Percentiles rank a stretch among this genome's conserved stretches.
Evolutionary conservation across 2,797 vertebrate genomes (phyloP).

Genomic region (Malacoraja senta): DNA sequence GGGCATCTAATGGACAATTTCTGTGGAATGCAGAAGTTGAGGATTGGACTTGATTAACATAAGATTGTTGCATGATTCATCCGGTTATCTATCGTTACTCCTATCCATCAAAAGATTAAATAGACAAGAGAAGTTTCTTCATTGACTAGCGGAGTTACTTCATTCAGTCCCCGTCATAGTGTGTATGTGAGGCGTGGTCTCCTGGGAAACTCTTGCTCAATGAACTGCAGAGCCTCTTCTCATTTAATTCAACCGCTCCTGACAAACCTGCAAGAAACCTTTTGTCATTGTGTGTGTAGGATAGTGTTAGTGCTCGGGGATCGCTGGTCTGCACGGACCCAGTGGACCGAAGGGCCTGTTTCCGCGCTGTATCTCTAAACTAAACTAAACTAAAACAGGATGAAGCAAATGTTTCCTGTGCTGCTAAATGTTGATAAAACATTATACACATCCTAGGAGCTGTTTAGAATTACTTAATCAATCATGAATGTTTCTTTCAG

Average conservation of each 20-base stretch:
- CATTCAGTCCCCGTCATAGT: neutral
- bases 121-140: neutral
- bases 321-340: no score
- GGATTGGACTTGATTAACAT: neutral
- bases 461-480: neutral
- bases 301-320: no score
- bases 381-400: neutral
- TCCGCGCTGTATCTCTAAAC: no score
- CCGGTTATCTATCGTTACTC: neutral
- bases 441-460: neutral
- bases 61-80: neutral
- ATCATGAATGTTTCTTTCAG: constrained; percentile 12
- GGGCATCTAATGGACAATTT: neutral
- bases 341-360: no score
- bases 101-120: constrained; percentile 5
- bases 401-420: neutral
- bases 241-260: neutral
- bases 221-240: neutral
- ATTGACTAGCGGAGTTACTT: constrained; percentile 1
- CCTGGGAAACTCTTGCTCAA: neutral
- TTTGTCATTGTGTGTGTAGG: neutral
- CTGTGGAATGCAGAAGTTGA: neutral
- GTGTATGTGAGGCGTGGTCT: neutral
- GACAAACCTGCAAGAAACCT: no score
- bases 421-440: neutral